A percentile compares a stretch with the other conserved stretches of the same genome.
Conservation (phyloP, 2,888 invertebrate genomes). For the Cheilosia soror region DNA sequence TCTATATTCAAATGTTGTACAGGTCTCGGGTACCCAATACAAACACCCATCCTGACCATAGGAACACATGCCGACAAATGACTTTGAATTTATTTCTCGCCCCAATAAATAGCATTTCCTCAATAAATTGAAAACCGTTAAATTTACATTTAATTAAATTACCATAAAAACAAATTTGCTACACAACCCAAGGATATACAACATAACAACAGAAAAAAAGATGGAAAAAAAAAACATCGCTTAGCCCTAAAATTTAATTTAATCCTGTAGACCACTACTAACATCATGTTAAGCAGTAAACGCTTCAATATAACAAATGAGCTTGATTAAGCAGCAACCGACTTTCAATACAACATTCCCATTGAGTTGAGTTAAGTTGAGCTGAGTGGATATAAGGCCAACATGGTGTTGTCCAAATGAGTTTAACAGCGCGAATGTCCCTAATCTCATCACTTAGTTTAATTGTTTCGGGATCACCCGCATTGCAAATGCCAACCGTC, state of each 20-base stretch:
- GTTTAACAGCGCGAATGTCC: slow-evolving; percentile 72
- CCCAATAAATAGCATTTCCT: slow-evolving; percentile 50
- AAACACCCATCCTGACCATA: slow-evolving; percentile 1
- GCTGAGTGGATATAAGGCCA: slow-evolving; percentile 12
- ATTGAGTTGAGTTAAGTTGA: slow-evolving; percentile 12
- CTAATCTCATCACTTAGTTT: slow-evolving; percentile 72
- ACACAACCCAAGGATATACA: slow-evolving; percentile 14
- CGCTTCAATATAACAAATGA: slow-evolving; percentile 66
- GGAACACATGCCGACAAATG: slow-evolving; percentile 45
- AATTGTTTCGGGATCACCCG: slow-evolving; percentile 73
- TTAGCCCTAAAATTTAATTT: slow-evolving; percentile 40
- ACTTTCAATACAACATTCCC: slow-evolving; percentile 68
- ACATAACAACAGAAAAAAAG: neutral
- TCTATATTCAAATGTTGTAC: slow-evolving; percentile 54
- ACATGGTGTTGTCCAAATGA: slow-evolving; percentile 61
- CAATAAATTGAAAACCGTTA: slow-evolving; percentile 67
- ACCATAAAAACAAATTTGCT: slow-evolving; percentile 32
- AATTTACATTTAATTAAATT: slow-evolving; percentile 74
- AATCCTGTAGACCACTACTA: slow-evolving; percentile 66
- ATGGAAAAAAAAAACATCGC: neutral
- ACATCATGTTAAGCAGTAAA: slow-evolving; percentile 67
- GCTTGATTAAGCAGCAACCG: slow-evolving; percentile 60
- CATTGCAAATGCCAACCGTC: slow-evolving; percentile 63
- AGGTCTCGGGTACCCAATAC: slow-evolving; percentile 13
- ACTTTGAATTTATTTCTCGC: slow-evolving; percentile 52